Base-by-base conservation (phyloP, 1,140 invertebrate species). In the Triops cancriformis region DNA sequence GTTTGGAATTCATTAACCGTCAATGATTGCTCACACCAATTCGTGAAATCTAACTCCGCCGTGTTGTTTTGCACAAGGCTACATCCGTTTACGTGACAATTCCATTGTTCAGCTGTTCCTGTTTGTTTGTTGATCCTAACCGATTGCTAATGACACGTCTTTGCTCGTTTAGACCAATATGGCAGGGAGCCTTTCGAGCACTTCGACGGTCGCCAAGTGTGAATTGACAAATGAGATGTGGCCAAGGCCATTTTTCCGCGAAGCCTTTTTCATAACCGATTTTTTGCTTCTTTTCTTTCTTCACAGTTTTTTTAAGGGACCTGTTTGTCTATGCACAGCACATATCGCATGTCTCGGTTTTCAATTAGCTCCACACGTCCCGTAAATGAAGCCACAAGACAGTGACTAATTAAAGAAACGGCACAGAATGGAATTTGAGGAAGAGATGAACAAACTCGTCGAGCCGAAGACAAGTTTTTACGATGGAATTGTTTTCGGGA, bases 361-460 rank as follows among this genome's bases (percentile, higher is more conserved):
- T 64, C 51, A 64, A 64, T 64, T 64, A 64, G 51, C 51, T 64
- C 51, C 51, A 64, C 51, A 64, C 51, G 14, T 64, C 51, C 43
- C 51, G 51, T n/a, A 64, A 64, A 64, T 64, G 51, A 64, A 64
- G 51, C 51, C 51, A 23, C 51, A 64, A 18, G 51, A 64, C 51
- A 64, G 51, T 64, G 51, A 64, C 51, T 64, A 64, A 64, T 64
- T 64, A 64, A 64, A 64, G 51, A 64, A 64, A 64, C 51, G 51
- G 51, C 7, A 18, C 23, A 23, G 51, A 64, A 64, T 64, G 51
- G 51, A 64, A 64, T 64, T 64, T 64, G 51, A 64, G n/a, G 9
- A 9, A 64, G 23, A 64, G 18, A 45, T 12, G 18, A 45, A 10
- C 18, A 45, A 64, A n/a, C 14, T n/a, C 51, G 51, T 5, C 14